Base-by-base conservation (phyloP, 2,797 vertebrate genomes). In the Amblyopsis hoosieri region DNA sequence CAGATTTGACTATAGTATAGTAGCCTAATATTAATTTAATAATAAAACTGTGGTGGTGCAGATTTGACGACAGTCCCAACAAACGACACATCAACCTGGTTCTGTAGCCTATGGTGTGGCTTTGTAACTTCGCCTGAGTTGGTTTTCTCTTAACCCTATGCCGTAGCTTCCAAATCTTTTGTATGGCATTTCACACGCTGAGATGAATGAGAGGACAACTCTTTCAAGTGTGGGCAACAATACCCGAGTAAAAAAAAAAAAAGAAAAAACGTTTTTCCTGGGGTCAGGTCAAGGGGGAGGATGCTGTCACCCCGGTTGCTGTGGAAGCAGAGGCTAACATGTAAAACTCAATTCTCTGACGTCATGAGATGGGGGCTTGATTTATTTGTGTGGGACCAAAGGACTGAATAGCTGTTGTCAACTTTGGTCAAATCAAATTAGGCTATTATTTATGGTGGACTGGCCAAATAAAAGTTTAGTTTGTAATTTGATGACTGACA, bases 181-280 rank as follows among this genome's bases (percentile, higher is more conserved):
- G 78, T 85, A 74, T 78, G 72, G 81, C 63, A 75, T 85, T 82
- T 75, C 78, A 80, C 90, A 80, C 60, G 85, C 83, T 71, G 75
- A 68, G 87, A 91, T 91, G 88, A 93, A 89, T 90, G 89, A 85
- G 77, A 82, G 79, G 80, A 79, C 77, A 77, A 84, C 82, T 88
- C 85, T 91, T 93, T 93, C 86, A 93, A 87, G 85, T 82, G 86
- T 80, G 66, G 48, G 83, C 85, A 90, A 92, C 90, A 93, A 92
- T 90, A 69, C 78, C 81, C 67, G 56, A 2, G 19, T 23, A 23
- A 15, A 31, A 10, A 15, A 12, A 31, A 55, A 33, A 57, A 62
- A 63, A 19, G 19, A 19, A 50, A 73, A 81, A 66, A 82, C 71
- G 67, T 79, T 81, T 74, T 80, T 83, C 69, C 76, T 53, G 49